These are phyloP conservation scores for Lates calcarifer DNA, from an alignment of 2,113 vertebrate species.

Conservation along the genomic window DNA sequence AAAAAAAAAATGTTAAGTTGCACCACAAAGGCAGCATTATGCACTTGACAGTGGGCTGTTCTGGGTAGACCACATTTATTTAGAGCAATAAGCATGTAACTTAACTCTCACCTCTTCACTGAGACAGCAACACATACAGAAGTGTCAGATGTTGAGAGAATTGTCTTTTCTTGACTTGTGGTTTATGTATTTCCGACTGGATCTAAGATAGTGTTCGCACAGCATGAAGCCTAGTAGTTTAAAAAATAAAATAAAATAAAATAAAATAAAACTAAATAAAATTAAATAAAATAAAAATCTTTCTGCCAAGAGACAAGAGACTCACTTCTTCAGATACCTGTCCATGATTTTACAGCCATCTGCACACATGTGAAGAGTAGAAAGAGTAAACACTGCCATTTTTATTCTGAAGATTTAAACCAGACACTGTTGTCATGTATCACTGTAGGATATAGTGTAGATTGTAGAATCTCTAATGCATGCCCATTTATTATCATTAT, in stretches of 20 bases:
- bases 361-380: not conserved
- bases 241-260: too few species aligned
- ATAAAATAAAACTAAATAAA: too few species aligned
- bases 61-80: slow-evolving; percentile 21
- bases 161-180: slow-evolving; percentile 12
- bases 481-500: slow-evolving; percentile 53
- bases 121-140: slow-evolving; percentile 17
- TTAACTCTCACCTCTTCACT: slow-evolving; percentile 9
- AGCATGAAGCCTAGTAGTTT: not conserved
- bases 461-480: slow-evolving; percentile 41
- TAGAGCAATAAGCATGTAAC: slow-evolving; percentile 19
- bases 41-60: slow-evolving; percentile 7
- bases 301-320: not conserved
- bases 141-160: slow-evolving; percentile 15
- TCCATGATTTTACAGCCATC: not conserved
- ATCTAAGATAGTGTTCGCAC: not conserved
- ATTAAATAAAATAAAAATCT: not conserved
- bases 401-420: not conserved
- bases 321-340: not conserved
- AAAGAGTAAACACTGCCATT: not conserved
- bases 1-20: not conserved
- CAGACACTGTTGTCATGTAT: slow-evolving; percentile 21
- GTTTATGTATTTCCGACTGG: slow-evolving; percentile 22
- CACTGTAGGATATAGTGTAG: slow-evolving; percentile 19
- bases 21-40: not conserved